Conservation (phyloP, 2,113 vertebrate species). For the Arvicanthis niloticus region DNA sequence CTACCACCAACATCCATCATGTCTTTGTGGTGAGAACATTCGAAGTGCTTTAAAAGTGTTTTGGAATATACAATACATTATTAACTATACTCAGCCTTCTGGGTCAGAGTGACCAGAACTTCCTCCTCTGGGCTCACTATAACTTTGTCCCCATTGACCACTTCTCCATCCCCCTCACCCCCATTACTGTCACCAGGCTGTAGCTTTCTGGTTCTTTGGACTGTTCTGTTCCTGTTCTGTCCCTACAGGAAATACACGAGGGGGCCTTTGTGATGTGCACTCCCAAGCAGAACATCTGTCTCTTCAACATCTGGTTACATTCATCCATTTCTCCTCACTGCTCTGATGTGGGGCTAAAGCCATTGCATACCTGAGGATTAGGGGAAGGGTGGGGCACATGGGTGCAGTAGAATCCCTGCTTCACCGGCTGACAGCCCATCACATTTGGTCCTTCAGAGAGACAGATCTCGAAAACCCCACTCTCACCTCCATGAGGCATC, state of each 20-base stretch:
- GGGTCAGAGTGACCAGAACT: not conserved
- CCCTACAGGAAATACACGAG: not conserved
- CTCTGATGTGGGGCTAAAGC: not conserved
- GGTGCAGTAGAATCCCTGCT: rapidly evolving
- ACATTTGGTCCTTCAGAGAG: rapidly evolving
- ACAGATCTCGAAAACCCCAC: not conserved
- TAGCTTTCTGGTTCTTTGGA: too few relatives aligned
- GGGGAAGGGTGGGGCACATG: not conserved
- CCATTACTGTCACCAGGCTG: not conserved
- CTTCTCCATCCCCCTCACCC: too few relatives aligned
- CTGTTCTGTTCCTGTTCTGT: not conserved
- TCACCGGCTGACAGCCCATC: not conserved
- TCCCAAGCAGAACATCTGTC: not conserved
- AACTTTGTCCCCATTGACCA: not conserved
- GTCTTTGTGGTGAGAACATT: not conserved
- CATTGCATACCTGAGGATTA: too few relatives aligned
- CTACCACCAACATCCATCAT: not conserved
- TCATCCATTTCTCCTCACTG: not conserved
- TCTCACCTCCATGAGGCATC: rapidly evolving
- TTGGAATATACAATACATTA: not conserved
- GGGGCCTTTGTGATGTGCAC: too few relatives aligned
- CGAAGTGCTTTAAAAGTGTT: not conserved
- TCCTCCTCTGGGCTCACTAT: not conserved
- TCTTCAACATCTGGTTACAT: not conserved
- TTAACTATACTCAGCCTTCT: not conserved